phyloP scores from a whole-genome alignment of 35 echinoderm and acorn worm genomes.

The Amphiura filiformis region DNA sequence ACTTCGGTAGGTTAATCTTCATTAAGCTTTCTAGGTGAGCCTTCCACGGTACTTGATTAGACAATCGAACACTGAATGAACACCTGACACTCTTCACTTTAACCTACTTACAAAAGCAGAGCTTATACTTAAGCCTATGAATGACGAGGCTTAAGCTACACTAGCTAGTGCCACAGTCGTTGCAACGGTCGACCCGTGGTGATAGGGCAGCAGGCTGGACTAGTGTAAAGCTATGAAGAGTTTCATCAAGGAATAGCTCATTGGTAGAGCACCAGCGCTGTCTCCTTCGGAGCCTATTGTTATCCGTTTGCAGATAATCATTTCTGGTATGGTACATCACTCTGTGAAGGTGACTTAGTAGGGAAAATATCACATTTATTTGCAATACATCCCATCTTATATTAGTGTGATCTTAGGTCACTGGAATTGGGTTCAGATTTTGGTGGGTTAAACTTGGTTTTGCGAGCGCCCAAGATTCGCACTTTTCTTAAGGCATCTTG shows the following conservation, averaged over 20 bases:
- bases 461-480: not conserved
- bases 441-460: not conserved
- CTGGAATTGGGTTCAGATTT: not conserved
- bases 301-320: not conserved
- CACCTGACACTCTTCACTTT: too few relatives aligned
- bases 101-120: too few relatives aligned
- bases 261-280: not conserved
- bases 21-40: too few relatives aligned
- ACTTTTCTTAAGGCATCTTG: not conserved
- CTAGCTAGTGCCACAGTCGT: too few relatives aligned
- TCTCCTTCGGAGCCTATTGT: not conserved
- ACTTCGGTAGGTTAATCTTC: too few relatives aligned
- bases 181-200: too few relatives aligned
- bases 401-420: not conserved
- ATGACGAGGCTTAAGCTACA: too few relatives aligned
- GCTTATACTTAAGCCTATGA: too few relatives aligned
- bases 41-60: too few relatives aligned
- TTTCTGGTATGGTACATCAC: not conserved
- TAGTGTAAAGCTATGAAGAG: too few relatives aligned
- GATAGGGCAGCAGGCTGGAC: too few relatives aligned
- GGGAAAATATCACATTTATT: not conserved
- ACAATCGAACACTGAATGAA: too few relatives aligned
- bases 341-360: slow-evolving; percentile 7
- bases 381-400: not conserved
- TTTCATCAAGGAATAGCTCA: not conserved